Conservation (phyloP, 2,888 invertebrate genomes). For the Melitaea athalia region DNA sequence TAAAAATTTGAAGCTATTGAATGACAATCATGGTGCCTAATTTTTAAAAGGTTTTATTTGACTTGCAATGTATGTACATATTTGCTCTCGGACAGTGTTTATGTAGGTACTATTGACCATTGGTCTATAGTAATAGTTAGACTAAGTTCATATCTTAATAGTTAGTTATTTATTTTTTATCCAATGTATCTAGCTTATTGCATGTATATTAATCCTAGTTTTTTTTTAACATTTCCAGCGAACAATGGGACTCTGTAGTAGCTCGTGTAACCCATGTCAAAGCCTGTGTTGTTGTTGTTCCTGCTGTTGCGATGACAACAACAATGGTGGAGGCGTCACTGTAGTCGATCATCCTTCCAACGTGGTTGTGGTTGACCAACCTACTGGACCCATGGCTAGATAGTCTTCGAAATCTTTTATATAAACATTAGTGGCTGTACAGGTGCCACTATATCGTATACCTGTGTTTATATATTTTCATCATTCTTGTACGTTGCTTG, state of each 20-base stretch:
- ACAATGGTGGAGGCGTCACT: conserved; percentile 43
- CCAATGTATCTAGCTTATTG: background rate
- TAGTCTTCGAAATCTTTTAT: conserved; percentile 37
- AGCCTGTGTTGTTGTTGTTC: conserved; percentile 53
- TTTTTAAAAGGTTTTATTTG: too few relatives aligned
- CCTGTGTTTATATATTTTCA: background rate
- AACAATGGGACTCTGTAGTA: conserved; percentile 25
- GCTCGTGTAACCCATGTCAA: conserved; percentile 23
- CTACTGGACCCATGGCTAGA: conserved; percentile 49
- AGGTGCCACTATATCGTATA: background rate
- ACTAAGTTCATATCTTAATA: too few relatives aligned
- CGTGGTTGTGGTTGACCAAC: conserved; percentile 45
- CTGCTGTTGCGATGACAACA: conserved; percentile 36
- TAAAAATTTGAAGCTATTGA: too few relatives aligned
- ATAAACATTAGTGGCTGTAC: background rate
- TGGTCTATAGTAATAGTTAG: too few relatives aligned
- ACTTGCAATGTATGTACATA: too few relatives aligned
- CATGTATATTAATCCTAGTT: background rate
- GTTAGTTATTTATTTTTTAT: too few relatives aligned
- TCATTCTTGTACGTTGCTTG: background rate
- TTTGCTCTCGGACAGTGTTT: too few relatives aligned
- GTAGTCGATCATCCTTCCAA: conserved; percentile 48
- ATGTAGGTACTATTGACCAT: too few relatives aligned
- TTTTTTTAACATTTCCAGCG: background rate
- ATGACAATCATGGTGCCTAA: too few relatives aligned